A percentile compares a stretch with the other conserved stretches of the same genome.
Evolutionary conservation across 2,797 vertebrate species (phyloP).

Genomic region (Peromyscus melanophrys): DNA sequence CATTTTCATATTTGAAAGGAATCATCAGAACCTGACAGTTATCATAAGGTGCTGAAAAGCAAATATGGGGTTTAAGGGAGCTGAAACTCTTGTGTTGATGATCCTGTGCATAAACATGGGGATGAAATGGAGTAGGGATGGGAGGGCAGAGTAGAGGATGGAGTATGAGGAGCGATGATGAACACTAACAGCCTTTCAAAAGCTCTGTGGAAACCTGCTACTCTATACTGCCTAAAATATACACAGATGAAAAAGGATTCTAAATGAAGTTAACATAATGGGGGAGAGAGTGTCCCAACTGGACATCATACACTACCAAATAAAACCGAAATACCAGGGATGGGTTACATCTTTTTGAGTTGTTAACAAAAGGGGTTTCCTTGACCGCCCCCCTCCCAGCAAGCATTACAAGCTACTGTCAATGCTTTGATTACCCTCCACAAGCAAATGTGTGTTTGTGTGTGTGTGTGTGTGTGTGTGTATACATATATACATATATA

Average conservation of each 20-base stretch:
- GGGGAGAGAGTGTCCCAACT: not conserved
- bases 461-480: no score
- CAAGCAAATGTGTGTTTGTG: not conserved
- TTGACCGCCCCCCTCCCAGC: no score
- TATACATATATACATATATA: no score
- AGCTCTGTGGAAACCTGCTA: not conserved
- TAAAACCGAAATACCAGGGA: not conserved
- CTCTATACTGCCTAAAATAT: not conserved
- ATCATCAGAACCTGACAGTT: not conserved
- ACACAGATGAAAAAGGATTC: not conserved
- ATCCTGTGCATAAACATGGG: not conserved
- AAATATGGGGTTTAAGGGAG: constrained; percentile 21
- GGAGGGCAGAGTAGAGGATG: not conserved
- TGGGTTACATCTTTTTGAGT: not conserved
- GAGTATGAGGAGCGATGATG: not conserved
- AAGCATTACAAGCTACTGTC: no score
- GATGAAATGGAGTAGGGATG: not conserved
- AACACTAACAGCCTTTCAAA: not conserved
- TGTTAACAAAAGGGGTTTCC: not conserved
- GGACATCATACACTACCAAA: not conserved
- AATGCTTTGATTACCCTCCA: not conserved
- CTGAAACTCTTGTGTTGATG: not conserved
- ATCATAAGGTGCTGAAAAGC: not conserved
- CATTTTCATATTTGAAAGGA: not conserved
- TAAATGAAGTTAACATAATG: not conserved